A percentile compares a stretch with the other conserved stretches of the same genome.
Conservation (phyloP, 2,888 invertebrate genomes). For the Aphidoletes aphidimyza region DNA sequence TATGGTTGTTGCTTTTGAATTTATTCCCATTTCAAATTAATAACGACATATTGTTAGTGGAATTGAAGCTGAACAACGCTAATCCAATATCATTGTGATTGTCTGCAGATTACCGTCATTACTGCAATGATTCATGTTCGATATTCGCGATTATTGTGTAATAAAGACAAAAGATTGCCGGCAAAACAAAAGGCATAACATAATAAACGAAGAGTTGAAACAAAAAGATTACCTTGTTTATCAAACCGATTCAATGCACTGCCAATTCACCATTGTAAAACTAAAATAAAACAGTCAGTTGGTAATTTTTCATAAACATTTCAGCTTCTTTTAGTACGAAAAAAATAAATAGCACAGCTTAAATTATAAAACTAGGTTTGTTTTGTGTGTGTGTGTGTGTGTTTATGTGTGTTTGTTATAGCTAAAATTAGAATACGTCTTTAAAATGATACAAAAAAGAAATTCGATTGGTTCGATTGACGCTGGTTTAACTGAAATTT, state of each 20-base stretch:
- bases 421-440: background rate
- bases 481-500: background rate
- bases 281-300: too few species aligned
- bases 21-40: background rate
- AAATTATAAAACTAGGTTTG: background rate
- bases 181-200: too few species aligned
- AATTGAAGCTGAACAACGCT: background rate
- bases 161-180: too few species aligned
- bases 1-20: background rate
- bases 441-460: background rate
- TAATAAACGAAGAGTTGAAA: too few species aligned
- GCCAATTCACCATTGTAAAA: too few species aligned
- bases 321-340: background rate
- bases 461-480: background rate
- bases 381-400: too few species aligned
- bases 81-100: slow-evolving; percentile 23
- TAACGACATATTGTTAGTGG: background rate
- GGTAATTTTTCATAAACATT: background rate
- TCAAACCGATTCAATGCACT: too few species aligned
- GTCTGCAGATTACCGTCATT: slow-evolving; percentile 2
- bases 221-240: too few species aligned
- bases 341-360: slow-evolving; percentile 47
- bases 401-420: background rate
- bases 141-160: background rate
- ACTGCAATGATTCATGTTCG: background rate